phyloP scores from a whole-genome alignment of 2,888 invertebrate species.

The Mythimna ferrago region DNA sequence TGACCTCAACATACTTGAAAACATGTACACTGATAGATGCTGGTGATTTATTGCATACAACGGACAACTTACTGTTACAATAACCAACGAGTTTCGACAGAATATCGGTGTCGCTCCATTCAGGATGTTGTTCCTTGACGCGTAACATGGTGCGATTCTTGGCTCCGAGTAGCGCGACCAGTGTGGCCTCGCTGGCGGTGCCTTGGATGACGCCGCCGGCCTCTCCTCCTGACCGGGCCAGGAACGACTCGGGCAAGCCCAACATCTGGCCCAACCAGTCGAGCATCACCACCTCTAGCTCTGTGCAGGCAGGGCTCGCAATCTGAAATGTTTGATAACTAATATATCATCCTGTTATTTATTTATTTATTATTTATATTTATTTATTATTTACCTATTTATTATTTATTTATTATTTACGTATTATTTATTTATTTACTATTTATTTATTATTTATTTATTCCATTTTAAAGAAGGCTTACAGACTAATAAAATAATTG shows the following conservation, averaged over 20 bases:
- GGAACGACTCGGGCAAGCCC: conserved; percentile 95
- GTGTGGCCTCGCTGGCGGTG: conserved; percentile 98
- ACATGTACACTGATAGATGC: not conserved
- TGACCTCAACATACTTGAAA: not conserved
- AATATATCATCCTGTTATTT: not conserved
- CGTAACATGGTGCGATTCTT: conserved; percentile 93
- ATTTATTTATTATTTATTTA: too few relatives aligned
- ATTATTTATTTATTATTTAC: too few relatives aligned
- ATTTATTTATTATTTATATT: too few relatives aligned
- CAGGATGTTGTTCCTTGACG: conserved; percentile 93
- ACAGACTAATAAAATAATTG: too few relatives aligned
- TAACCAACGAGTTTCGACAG: conserved; percentile 96
- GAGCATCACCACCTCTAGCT: conserved; percentile 98
- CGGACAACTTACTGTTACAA: conserved; percentile 93
- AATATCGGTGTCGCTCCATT: conserved; percentile 94
- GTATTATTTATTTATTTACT: too few relatives aligned
- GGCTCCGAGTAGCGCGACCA: conserved; percentile 97
- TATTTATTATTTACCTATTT: too few relatives aligned
- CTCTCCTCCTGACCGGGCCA: conserved; percentile 95
- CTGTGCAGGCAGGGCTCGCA: conserved; percentile 98
- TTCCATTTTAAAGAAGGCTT: too few relatives aligned
- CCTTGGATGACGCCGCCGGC: conserved; percentile 98
- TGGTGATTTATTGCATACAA: not conserved
- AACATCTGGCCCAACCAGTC: conserved; percentile 99
- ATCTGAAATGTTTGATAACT: conserved; percentile 90